These are phyloP conservation scores for Brachyistius frenatus DNA, from an alignment of 2,113 vertebrate species.

Conservation along the genomic window DNA sequence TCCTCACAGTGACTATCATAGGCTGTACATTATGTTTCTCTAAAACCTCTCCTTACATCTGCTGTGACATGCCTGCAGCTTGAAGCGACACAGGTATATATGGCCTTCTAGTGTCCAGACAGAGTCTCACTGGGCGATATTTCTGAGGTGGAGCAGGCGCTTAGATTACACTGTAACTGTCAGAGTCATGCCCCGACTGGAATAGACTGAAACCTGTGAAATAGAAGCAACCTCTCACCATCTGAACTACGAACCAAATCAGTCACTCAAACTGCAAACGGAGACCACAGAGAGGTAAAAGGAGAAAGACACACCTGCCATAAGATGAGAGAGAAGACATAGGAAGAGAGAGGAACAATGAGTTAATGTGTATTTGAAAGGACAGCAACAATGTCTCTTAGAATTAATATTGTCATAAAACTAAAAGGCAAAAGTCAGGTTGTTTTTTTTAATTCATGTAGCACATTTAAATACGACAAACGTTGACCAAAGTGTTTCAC, in stretches of 20 bases:
- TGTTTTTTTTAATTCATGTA: no score
- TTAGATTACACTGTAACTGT: slow-evolving; percentile 49
- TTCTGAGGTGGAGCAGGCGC: slow-evolving; percentile 14
- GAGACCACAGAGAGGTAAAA: slow-evolving; percentile 29
- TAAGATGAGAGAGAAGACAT: slow-evolving; percentile 4
- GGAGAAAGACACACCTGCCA: slow-evolving; percentile 19
- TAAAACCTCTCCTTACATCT: slow-evolving; percentile 16
- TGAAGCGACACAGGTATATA: slow-evolving; percentile 6
- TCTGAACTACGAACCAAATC: slow-evolving; percentile 64
- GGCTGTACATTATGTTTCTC: slow-evolving; percentile 15
- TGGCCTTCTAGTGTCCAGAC: slow-evolving; percentile 32
- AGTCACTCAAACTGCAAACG: slow-evolving; percentile 64
- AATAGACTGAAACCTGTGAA: slow-evolving; percentile 58
- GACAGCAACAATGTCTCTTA: neutral
- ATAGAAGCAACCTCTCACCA: slow-evolving; percentile 49
- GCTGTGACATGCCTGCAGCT: slow-evolving; percentile 4
- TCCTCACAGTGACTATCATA: slow-evolving; percentile 18
- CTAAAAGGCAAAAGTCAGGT: neutral
- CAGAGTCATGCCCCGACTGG: slow-evolving; percentile 61
- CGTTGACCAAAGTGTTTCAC: no score
- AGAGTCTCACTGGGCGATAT: slow-evolving; percentile 24
- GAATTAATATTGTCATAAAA: neutral
- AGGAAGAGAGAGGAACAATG: neutral
- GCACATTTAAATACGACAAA: no score
- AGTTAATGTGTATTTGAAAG: slow-evolving; percentile 3